A percentile compares a stretch with the other conserved stretches of the same genome.
Evolutionary conservation across 2,797 vertebrate genomes (phyloP).

Genomic region (Coccyzus lansbergi): DNA sequence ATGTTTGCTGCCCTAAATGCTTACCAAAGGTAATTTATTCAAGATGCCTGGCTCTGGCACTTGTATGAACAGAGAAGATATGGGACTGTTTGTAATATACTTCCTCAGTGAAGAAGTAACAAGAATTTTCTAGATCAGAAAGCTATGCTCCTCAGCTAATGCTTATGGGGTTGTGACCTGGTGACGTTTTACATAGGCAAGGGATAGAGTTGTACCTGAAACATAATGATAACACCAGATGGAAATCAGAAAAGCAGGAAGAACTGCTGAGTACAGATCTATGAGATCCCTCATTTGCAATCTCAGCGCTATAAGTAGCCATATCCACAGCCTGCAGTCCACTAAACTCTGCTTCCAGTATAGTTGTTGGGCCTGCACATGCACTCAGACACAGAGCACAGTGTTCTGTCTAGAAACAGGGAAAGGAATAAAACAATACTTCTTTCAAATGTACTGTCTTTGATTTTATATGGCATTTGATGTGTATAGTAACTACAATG

Average conservation of each 20-base stretch:
- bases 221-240: accelerated
- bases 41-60: background rate
- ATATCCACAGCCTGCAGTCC: background rate
- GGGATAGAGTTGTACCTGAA: background rate
- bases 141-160: background rate
- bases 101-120: background rate
- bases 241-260: background rate
- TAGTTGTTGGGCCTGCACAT: background rate
- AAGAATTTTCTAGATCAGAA: background rate
- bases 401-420: background rate
- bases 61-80: background rate
- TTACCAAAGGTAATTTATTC: background rate
- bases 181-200: background rate
- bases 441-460: background rate
- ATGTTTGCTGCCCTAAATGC: background rate
- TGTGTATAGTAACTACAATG: background rate
- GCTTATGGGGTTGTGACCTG: background rate
- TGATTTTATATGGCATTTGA: background rate
- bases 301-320: background rate
- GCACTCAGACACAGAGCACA: background rate
- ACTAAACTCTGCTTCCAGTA: background rate
- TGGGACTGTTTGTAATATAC: background rate
- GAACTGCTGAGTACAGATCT: background rate
- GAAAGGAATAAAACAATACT: background rate
- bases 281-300: background rate